Conservation (phyloP, 1,140 invertebrate species). For the Ladona fulva region DNA sequence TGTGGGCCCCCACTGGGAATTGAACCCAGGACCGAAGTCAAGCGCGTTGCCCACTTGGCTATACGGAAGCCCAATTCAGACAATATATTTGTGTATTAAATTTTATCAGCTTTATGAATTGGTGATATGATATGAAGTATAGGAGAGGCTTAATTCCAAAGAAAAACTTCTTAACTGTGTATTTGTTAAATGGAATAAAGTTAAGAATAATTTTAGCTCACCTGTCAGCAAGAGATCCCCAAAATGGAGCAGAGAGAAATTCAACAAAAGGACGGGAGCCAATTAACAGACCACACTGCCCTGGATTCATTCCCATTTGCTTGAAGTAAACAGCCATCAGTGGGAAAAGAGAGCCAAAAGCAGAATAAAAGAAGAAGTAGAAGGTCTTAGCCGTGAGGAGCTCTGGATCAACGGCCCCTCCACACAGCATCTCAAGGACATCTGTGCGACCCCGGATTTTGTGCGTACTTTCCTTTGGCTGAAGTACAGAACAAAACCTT, state of each 20-base stretch:
- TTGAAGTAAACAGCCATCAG: conserved; percentile 98
- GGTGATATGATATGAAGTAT: too few relatives aligned
- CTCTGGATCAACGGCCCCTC: conserved; percentile 70
- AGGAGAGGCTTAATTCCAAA: too few relatives aligned
- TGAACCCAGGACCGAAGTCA: too few relatives aligned
- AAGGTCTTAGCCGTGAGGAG: conserved; percentile 90
- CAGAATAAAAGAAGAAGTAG: conserved; percentile 99
- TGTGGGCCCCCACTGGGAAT: too few relatives aligned
- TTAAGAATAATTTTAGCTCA: conserved; percentile 38
- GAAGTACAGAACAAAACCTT: conserved; percentile 21
- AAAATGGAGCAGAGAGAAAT: conserved; percentile 95
- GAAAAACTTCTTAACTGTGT: too few relatives aligned
- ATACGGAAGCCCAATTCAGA: too few relatives aligned
- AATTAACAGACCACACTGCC: conserved; percentile 85
- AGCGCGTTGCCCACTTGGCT: too few relatives aligned
- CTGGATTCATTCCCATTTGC: conserved; percentile 95
- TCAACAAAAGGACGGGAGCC: conserved; percentile 93
- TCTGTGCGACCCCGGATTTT: conserved; percentile 79
- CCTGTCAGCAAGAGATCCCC: conserved; percentile 90
- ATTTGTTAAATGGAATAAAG: too few relatives aligned
- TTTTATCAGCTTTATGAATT: too few relatives aligned
- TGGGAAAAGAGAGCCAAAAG: conserved; percentile 96
- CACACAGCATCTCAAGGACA: conserved; percentile 72
- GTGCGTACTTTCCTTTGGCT: conserved; percentile 77
- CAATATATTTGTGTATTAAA: too few relatives aligned